Evolutionary conservation across 2,888 invertebrate species (phyloP).

Genomic region (Autographa pulchrina): DNA sequence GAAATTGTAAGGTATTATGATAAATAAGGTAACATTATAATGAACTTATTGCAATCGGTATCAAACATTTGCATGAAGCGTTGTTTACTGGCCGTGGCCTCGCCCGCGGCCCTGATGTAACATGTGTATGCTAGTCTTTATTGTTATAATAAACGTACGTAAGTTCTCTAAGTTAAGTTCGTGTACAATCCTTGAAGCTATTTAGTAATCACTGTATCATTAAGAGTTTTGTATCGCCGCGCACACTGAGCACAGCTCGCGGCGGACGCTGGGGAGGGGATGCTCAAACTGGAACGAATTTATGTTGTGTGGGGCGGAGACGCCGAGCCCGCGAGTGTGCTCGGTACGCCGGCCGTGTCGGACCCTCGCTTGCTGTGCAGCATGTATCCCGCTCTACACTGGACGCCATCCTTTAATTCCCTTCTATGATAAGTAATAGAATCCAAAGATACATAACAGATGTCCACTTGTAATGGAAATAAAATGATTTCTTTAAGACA

Average conservation of each 20-base stretch:
- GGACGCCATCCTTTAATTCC: constrained; percentile 52
- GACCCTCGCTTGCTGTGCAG: constrained; percentile 25
- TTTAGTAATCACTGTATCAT: constrained; percentile 74
- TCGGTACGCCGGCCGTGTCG: not conserved
- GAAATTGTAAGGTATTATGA: constrained; percentile 68
- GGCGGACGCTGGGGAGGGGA: not conserved
- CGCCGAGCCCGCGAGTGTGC: not conserved
- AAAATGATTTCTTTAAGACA: constrained; percentile 72
- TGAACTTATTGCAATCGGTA: constrained; percentile 44
- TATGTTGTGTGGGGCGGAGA: not conserved
- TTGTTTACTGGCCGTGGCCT: not conserved
- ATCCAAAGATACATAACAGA: constrained; percentile 83
- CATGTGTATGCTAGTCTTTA: constrained; percentile 89
- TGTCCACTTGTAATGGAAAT: constrained; percentile 83
- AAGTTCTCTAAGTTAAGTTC: constrained; percentile 75
- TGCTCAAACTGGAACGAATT: constrained; percentile 30
- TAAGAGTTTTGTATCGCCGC: constrained; percentile 70
- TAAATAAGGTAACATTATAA: constrained; percentile 59
- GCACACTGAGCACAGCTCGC: constrained; percentile 7
- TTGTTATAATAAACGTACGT: constrained; percentile 80
- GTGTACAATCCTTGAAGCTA: constrained; percentile 70
- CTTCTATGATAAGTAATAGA: constrained; percentile 73
- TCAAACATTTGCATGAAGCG: constrained; percentile 41
- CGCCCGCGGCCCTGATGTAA: constrained; percentile 59
- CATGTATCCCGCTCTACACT: constrained; percentile 34